phyloP scores from a whole-genome alignment of 2,888 invertebrate genomes.

The Cephus rjabovi region DNA sequence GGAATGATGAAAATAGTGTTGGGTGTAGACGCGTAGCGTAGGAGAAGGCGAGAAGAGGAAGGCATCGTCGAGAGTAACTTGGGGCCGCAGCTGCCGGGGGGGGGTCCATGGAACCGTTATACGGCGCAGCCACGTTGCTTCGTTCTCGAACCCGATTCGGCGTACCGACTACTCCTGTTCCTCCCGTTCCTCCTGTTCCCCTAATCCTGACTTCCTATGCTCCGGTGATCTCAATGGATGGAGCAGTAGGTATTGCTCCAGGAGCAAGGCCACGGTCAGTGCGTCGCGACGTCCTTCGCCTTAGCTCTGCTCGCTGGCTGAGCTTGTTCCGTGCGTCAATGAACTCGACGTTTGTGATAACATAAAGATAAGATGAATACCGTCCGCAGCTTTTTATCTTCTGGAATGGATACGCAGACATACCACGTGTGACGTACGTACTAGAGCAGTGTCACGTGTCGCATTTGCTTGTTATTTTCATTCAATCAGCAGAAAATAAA shows the following conservation, averaged over 20 bases:
- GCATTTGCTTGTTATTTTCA: no score
- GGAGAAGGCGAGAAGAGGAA: neutral
- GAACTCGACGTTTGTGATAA: neutral
- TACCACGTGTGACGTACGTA: neutral
- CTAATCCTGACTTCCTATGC: slow-evolving; percentile 15
- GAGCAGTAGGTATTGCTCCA: slow-evolving; percentile 29
- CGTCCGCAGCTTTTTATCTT: neutral
- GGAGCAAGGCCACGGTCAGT: slow-evolving; percentile 54
- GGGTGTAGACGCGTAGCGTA: neutral
- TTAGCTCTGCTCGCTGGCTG: neutral
- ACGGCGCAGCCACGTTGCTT: slow-evolving; percentile 39
- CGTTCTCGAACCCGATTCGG: slow-evolving; percentile 31
- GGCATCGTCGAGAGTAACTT: neutral
- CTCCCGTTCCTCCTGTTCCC: slow-evolving; percentile 26
- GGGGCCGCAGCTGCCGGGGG: slow-evolving; percentile 17
- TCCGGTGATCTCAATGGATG: slow-evolving; percentile 47
- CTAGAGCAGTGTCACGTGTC: neutral
- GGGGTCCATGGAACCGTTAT: slow-evolving; percentile 55
- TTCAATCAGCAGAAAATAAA: neutral
- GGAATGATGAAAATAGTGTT: neutral
- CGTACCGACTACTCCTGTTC: slow-evolving; percentile 21
- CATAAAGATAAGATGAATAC: neutral
- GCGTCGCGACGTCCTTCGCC: slow-evolving; percentile 17
- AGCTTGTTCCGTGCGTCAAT: neutral
- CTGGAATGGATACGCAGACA: neutral